These are phyloP conservation scores for Coreius guichenoti DNA, from an alignment of 2,797 vertebrate species.

Conservation along the genomic window DNA sequence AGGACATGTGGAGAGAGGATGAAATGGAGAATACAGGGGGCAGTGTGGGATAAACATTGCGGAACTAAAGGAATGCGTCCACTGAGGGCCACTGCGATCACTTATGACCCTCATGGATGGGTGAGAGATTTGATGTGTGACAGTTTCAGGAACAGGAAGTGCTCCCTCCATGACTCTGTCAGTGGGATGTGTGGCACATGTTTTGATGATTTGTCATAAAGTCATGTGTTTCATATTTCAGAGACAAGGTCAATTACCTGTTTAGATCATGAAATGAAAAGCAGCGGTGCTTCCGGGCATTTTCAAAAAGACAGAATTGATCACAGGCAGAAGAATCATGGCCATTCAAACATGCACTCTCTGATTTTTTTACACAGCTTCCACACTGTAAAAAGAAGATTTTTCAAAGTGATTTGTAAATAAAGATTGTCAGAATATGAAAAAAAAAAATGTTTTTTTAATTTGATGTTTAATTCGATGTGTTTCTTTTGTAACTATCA, in stretches of 20 bases:
- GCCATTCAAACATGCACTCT: not conserved
- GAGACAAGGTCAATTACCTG: slow-evolving; percentile 51
- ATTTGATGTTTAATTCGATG: not conserved
- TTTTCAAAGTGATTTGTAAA: not conserved
- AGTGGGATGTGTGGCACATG: not conserved
- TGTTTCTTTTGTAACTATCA: no score
- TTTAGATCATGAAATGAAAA: not conserved
- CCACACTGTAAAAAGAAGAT: not conserved
- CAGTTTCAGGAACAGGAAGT: slow-evolving; percentile 18
- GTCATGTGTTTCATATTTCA: slow-evolving; percentile 35
- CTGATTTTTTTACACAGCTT: not conserved
- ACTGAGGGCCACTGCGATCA: slow-evolving; percentile 10
- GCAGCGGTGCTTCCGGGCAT: not conserved
- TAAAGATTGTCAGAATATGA: not conserved
- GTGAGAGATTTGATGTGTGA: slow-evolving; percentile 9
- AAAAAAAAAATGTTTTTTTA: not conserved
- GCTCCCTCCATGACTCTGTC: not conserved
- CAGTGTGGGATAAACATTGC: slow-evolving; percentile 31
- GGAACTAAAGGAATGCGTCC: slow-evolving; percentile 25
- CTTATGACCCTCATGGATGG: slow-evolving; percentile 7
- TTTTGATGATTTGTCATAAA: slow-evolving; percentile 26
- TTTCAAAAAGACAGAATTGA: not conserved
- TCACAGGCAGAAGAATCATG: not conserved
- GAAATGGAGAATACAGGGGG: slow-evolving; percentile 12
- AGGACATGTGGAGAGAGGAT: slow-evolving; percentile 5